phyloP scores from a whole-genome alignment of 1,140 invertebrate species.

The Chymomyza costata region DNA sequence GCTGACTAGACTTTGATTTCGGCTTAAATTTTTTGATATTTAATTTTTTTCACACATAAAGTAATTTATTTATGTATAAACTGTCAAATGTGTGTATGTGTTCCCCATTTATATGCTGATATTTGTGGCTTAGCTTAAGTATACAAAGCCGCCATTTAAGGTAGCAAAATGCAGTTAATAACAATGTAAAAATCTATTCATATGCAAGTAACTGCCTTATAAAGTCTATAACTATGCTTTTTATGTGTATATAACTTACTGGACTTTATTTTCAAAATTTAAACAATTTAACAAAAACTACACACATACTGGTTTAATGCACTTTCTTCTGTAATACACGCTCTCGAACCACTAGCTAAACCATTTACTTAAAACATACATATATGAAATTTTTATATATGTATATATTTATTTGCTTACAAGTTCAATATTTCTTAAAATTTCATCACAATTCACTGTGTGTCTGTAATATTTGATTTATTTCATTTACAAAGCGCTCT shows the following conservation, averaged over 20 bases:
- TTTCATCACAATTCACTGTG: slow-evolving; percentile 75
- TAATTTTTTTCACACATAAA: not conserved
- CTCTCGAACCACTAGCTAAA: not conserved
- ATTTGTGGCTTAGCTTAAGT: not conserved
- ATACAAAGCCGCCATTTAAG: too few relatives aligned
- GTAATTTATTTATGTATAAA: too few relatives aligned
- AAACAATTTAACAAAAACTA: slow-evolving; percentile 12
- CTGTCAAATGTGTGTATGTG: slow-evolving; percentile 1
- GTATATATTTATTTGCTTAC: slow-evolving; percentile 17
- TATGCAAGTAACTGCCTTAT: slow-evolving; percentile 32
- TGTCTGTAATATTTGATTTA: slow-evolving; percentile 50
- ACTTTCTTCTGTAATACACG: too few relatives aligned
- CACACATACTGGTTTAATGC: not conserved
- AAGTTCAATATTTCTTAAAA: slow-evolving; percentile 20
- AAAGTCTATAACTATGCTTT: slow-evolving; percentile 4
- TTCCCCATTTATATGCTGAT: not conserved
- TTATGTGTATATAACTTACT: slow-evolving; percentile 12
- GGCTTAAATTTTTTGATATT: not conserved
- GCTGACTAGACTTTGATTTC: not conserved
- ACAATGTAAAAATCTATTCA: slow-evolving; percentile 62
- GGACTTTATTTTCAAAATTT: slow-evolving; percentile 15
- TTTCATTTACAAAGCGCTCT: slow-evolving; percentile 50
- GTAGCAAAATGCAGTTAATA: slow-evolving; percentile 65
- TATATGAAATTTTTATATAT: too few relatives aligned
- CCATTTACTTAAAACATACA: slow-evolving; percentile 11